A percentile compares a stretch with the other conserved stretches of the same genome.
Evolutionary conservation across 2,113 vertebrate genomes (phyloP).

Genomic region (Halichoeres trimaculatus): DNA sequence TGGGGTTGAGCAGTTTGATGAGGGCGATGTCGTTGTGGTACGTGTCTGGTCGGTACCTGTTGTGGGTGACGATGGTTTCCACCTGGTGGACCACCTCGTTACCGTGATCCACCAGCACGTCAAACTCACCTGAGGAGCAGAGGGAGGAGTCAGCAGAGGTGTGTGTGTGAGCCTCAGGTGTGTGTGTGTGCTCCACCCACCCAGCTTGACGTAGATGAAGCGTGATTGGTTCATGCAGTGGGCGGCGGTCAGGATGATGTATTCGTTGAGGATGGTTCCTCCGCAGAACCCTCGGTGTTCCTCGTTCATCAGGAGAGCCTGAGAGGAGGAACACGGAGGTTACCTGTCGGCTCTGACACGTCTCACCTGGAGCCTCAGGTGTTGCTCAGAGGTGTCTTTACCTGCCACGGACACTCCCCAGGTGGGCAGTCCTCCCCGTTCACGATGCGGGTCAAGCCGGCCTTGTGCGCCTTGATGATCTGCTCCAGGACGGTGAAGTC

Average conservation of each 20-base stretch:
- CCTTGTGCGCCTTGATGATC: rapidly evolving
- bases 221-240: conserved; percentile 90
- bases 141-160: too few relatives aligned
- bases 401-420: conserved; percentile 97
- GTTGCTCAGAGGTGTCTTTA: too few relatives aligned
- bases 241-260: conserved; percentile 89
- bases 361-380: too few relatives aligned
- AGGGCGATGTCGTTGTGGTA: conserved; percentile 92
- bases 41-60: conserved; percentile 74
- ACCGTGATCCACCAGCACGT: conserved; percentile 75
- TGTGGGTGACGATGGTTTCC: conserved; percentile 82
- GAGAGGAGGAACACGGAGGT: neutral
- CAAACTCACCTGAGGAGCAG: conserved; percentile 85
- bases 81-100: conserved; percentile 77
- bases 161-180: too few relatives aligned
- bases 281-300: conserved; percentile 87
- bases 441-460: conserved; percentile 77
- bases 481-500: neutral
- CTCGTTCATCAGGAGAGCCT: conserved; percentile 91
- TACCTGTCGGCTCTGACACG: too few relatives aligned
- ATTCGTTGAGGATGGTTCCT: conserved; percentile 89
- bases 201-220: conserved; percentile 85
- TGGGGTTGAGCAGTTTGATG: conserved; percentile 86
- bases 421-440: conserved; percentile 83
- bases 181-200: conserved; percentile 79